These are phyloP conservation scores for Aplochiton taeniatus DNA, from an alignment of 2,797 vertebrate species.

Conservation along the genomic window DNA sequence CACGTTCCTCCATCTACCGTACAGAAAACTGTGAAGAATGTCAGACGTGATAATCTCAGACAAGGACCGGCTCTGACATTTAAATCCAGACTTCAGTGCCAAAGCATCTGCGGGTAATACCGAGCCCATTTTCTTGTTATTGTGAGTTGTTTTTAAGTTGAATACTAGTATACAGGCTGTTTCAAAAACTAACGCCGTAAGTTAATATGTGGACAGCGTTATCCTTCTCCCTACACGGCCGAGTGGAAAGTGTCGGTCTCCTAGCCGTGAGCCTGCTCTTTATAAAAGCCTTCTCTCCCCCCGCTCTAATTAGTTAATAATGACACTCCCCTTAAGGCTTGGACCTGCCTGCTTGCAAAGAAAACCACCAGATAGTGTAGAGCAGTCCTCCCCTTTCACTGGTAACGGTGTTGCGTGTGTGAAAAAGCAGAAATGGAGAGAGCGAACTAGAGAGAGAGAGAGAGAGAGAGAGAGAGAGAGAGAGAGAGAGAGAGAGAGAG, in stretches of 20 bases:
- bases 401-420: neutral
- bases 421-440: too few relatives aligned
- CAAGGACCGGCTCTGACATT: slow-evolving; percentile 84
- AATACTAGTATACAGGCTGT: slow-evolving; percentile 5
- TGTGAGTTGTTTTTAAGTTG: neutral
- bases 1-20: slow-evolving; percentile 95
- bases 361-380: slow-evolving; percentile 44
- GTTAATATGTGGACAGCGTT: slow-evolving; percentile 9
- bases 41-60: slow-evolving; percentile 98
- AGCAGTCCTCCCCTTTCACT: slow-evolving; percentile 39
- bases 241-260: slow-evolving; percentile 51
- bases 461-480: slow-evolving; percentile 5
- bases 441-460: neutral
- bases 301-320: slow-evolving; percentile 97
- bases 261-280: slow-evolving; percentile 70
- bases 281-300: slow-evolving; percentile 87
- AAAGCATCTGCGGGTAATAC: slow-evolving; percentile 89
- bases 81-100: slow-evolving; percentile 89
- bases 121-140: slow-evolving; percentile 85
- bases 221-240: slow-evolving; percentile 38
- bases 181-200: too few relatives aligned
- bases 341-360: slow-evolving; percentile 73
- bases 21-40: slow-evolving; percentile 97
- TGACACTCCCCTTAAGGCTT: slow-evolving; percentile 86
- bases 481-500: slow-evolving; percentile 20